Conservation (phyloP, 2,113 vertebrate species). For the Gracilinanus agilis region DNA sequence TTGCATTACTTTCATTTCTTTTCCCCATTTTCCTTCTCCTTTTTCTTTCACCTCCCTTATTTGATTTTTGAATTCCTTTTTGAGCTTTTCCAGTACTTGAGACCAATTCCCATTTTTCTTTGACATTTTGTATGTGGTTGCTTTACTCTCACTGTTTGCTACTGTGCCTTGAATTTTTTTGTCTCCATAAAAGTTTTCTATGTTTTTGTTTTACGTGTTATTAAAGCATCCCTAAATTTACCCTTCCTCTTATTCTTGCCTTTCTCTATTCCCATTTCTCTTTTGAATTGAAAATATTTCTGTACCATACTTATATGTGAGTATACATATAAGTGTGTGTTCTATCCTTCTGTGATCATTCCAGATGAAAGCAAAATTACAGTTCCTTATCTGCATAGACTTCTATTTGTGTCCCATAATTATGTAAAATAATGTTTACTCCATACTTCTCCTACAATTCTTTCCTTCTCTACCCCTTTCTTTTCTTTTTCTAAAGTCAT, state of each 20-base stretch:
- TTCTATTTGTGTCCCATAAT: neutral
- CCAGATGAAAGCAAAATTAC: neutral
- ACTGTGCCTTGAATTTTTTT: no score
- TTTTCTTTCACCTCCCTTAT: no score
- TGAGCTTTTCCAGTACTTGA: no score
- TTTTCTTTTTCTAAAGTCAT: neutral
- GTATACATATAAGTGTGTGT: neutral
- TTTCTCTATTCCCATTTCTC: neutral
- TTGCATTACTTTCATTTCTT: no score
- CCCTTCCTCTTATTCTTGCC: neutral
- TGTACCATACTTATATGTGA: neutral
- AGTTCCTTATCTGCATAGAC: neutral
- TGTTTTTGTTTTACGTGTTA: neutral
- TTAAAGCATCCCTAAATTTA: neutral
- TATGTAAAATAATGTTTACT: neutral
- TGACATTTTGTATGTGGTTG: no score
- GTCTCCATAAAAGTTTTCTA: no score
- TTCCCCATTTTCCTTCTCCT: no score
- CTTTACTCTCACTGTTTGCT: no score
- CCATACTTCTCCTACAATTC: neutral
- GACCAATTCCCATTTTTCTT: no score
- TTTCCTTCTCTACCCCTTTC: neutral
- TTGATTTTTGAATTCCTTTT: no score
- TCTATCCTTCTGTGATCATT: neutral
- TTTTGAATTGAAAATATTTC: neutral